Conservation (phyloP, 2,113 vertebrate genomes). For the Orcinus orca region DNA sequence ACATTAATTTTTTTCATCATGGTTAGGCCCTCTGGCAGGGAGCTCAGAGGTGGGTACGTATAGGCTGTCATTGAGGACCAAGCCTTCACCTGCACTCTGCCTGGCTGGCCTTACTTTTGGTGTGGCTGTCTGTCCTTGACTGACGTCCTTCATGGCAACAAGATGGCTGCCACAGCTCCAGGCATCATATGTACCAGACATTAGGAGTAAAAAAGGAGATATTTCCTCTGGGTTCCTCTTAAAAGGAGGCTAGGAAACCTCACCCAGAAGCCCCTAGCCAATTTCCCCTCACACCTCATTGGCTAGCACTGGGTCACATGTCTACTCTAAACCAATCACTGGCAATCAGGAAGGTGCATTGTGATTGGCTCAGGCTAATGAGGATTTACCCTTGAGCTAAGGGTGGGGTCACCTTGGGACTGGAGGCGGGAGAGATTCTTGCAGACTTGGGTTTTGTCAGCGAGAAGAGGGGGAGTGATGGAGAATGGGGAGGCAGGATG, state of each 20-base stretch:
- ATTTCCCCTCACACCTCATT: slow-evolving; percentile 35
- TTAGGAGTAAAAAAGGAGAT: background rate
- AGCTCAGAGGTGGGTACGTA: background rate
- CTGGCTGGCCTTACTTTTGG: background rate
- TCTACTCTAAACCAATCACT: slow-evolving; percentile 40
- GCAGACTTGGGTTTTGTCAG: slow-evolving; percentile 47
- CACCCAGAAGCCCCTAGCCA: slow-evolving; percentile 15
- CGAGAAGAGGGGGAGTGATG: background rate
- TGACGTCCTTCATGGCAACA: slow-evolving; percentile 17
- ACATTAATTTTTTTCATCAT: background rate
- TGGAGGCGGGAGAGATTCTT: slow-evolving; percentile 48
- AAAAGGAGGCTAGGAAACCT: background rate
- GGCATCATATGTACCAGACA: slow-evolving; percentile 10
- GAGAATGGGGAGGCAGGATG: background rate
- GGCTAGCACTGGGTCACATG: slow-evolving; percentile 50
- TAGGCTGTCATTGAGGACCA: background rate
- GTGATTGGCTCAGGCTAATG: slow-evolving; percentile 64
- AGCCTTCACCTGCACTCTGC: background rate
- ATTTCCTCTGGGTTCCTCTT: background rate
- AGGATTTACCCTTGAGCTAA: slow-evolving; percentile 71
- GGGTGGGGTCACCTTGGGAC: slow-evolving; percentile 74
- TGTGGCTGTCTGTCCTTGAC: slow-evolving; percentile 29
- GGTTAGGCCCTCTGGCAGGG: background rate
- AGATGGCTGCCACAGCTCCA: slow-evolving; percentile 65
- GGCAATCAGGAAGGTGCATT: background rate